Conservation (phyloP, 1,140 invertebrate species). For the Trachymyrmex cornetzi region DNA sequence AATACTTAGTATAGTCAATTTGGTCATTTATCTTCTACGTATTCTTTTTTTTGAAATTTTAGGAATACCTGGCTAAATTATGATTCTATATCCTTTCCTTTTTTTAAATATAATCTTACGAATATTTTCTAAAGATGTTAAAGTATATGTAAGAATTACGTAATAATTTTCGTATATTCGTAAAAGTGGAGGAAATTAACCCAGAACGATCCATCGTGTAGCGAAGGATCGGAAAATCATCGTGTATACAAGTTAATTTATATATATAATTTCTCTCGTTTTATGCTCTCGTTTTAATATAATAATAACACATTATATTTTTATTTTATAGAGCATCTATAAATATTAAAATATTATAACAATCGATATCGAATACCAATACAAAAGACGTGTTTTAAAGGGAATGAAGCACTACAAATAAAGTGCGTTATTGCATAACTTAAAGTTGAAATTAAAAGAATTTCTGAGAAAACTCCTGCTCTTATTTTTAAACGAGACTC, state of each 20-base stretch:
- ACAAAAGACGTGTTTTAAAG: background rate
- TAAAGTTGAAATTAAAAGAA: background rate
- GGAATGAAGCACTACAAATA: background rate
- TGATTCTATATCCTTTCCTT: no score
- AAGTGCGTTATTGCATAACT: background rate
- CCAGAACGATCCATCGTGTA: no score
- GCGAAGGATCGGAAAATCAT: no score
- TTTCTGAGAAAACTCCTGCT: background rate
- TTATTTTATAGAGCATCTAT: conserved; percentile 13
- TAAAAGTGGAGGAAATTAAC: no score
- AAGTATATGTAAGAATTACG: no score
- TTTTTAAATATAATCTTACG: no score
- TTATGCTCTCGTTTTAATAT: background rate
- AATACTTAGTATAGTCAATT: background rate
- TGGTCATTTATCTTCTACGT: no score
- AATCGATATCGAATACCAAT: conserved; percentile 23
- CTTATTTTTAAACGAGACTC: background rate
- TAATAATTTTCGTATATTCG: no score
- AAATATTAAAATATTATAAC: background rate
- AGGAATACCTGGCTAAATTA: no score
- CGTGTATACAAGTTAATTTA: background rate
- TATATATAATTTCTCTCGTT: background rate
- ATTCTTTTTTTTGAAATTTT: no score
- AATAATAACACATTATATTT: background rate
- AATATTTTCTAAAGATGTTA: no score